These are phyloP conservation scores for Ips typographus DNA, from an alignment of 1,140 invertebrate species.

Conservation along the genomic window DNA sequence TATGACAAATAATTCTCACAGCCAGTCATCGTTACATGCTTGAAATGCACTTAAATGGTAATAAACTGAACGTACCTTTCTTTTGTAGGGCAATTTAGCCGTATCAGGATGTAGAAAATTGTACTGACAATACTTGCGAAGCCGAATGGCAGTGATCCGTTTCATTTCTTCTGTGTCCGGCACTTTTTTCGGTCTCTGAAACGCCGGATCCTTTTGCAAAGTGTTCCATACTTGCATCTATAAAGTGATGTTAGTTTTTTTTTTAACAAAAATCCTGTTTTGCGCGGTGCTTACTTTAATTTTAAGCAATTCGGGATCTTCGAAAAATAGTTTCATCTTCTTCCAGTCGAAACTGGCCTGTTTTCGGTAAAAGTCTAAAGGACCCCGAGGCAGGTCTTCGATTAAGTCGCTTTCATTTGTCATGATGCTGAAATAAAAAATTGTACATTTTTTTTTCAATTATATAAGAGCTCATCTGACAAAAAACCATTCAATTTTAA, in stretches of 20 bases:
- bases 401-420: constrained; percentile 2
- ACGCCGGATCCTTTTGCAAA: constrained; percentile 79
- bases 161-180: constrained; percentile 73
- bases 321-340: constrained; percentile 69
- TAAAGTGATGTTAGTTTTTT: neutral
- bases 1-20: too few species aligned
- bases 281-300: constrained; percentile 62
- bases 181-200: constrained; percentile 61
- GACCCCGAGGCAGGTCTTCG: constrained; percentile 59
- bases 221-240: constrained; percentile 81
- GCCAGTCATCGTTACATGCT: neutral
- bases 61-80: constrained; percentile 56
- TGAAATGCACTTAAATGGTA: neutral
- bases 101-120: constrained; percentile 59
- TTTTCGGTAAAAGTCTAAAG: constrained; percentile 71
- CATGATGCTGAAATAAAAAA: too few species aligned
- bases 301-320: constrained; percentile 70
- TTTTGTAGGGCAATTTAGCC: constrained; percentile 61
- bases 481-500: too few species aligned
- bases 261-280: neutral
- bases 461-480: too few species aligned
- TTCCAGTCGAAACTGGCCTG: constrained; percentile 79
- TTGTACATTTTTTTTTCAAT: too few species aligned
- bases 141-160: constrained; percentile 61
- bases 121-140: constrained; percentile 54